phyloP scores from a whole-genome alignment of 2,113 vertebrate species.

The Equus quagga region DNA sequence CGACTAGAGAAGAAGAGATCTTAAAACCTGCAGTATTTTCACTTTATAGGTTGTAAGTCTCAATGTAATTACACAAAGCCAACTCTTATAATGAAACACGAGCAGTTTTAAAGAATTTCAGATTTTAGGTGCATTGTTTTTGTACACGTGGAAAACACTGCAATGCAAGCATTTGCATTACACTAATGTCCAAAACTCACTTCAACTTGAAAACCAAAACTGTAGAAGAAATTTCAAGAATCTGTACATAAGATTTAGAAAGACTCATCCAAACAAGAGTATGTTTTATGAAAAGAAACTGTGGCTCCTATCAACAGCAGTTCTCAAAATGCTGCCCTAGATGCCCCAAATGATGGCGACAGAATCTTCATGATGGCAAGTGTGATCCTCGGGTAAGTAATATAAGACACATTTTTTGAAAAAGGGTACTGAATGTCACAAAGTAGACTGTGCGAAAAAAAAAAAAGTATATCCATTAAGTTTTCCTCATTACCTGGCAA shows the following conservation, averaged over 20 bases:
- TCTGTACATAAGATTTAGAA: conserved; percentile 55
- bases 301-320: conserved; percentile 52
- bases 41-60: conserved; percentile 50
- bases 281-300: conserved; percentile 59
- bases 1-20: conserved; percentile 34
- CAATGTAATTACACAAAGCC: conserved; percentile 50
- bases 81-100: conserved; percentile 40
- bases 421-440: conserved; percentile 40
- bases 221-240: conserved; percentile 65
- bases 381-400: conserved; percentile 65
- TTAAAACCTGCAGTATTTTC: conserved; percentile 67
- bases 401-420: conserved; percentile 47
- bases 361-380: conserved; percentile 14
- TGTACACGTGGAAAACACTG: conserved; percentile 56
- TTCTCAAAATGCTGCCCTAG: conserved; percentile 56
- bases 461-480: conserved; percentile 29
- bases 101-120: conserved; percentile 57
- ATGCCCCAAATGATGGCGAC: conserved; percentile 3
- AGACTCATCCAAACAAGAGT: conserved; percentile 59
- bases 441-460: conserved; percentile 52
- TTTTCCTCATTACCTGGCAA: conserved; percentile 64
- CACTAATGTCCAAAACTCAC: conserved; percentile 57
- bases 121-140: conserved; percentile 66
- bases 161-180: conserved; percentile 62
- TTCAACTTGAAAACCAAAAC: conserved; percentile 66